These are phyloP conservation scores for Perca fluviatilis DNA, from an alignment of 2,113 vertebrate genomes.

Conservation along the genomic window DNA sequence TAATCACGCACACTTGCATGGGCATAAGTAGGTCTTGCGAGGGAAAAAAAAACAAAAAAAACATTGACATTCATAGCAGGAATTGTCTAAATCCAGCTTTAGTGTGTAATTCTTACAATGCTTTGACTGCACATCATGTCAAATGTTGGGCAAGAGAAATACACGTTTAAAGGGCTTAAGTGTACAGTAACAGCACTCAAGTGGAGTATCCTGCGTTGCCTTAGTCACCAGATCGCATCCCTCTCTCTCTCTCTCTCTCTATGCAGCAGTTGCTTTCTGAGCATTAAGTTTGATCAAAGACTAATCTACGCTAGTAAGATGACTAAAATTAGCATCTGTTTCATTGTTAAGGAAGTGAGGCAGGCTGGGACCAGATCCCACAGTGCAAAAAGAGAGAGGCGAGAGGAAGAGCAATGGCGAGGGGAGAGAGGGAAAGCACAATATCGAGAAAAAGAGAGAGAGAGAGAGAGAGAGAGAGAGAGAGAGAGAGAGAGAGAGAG, in stretches of 20 bases:
- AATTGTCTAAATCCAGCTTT: constrained; percentile 61
- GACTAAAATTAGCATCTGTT: constrained; percentile 81
- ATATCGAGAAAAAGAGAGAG: constrained; percentile 26
- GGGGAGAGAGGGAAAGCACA: constrained; percentile 20
- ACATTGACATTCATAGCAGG: constrained; percentile 67
- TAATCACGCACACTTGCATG: constrained; percentile 66
- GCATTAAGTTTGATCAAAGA: constrained; percentile 78
- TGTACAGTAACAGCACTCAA: constrained; percentile 33
- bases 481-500: constrained; percentile 21
- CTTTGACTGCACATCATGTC: constrained; percentile 51
- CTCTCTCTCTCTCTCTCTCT: too few species aligned
- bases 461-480: constrained; percentile 23
- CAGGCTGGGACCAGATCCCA: constrained; percentile 63
- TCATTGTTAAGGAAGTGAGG: constrained; percentile 65
- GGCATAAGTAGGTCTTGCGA: constrained; percentile 49
- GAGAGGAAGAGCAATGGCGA: constrained; percentile 46
- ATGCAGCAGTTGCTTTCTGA: constrained; percentile 60
- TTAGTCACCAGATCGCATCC: constrained; percentile 44
- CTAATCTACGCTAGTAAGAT: constrained; percentile 73
- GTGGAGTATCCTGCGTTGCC: constrained; percentile 7
- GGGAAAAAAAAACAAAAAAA: too few species aligned
- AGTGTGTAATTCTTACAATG: constrained; percentile 56
- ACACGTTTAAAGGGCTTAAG: constrained; percentile 38
- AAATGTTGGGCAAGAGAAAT: constrained; percentile 39
- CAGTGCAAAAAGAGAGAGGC: constrained; percentile 38